Percentiles rank a stretch among this genome's conserved stretches.
Conservation (phyloP, 2,888 invertebrate genomes). For the Capitulum mitella region DNA sequence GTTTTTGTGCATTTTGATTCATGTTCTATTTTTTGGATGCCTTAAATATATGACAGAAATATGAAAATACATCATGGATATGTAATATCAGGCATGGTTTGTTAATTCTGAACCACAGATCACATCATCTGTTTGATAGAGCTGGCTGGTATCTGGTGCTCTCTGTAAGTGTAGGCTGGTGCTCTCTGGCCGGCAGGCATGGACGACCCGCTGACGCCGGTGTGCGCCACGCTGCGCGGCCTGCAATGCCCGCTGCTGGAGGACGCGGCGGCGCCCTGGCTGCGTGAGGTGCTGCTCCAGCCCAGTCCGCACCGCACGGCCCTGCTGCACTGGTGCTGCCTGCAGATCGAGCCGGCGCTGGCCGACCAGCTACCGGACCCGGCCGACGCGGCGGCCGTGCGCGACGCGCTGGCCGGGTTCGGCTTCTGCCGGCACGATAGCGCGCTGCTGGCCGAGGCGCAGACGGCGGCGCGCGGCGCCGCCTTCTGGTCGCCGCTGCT, state of each 20-base stretch:
- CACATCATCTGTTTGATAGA: too few relatives aligned
- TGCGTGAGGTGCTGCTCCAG: conserved; percentile 12
- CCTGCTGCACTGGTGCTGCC: conserved; percentile 19
- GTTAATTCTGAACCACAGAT: too few relatives aligned
- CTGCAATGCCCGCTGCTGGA: conserved; percentile 10
- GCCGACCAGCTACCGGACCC: neutral
- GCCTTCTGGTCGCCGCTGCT: conserved; percentile 11
- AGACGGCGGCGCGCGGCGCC: neutral
- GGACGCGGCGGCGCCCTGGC: neutral
- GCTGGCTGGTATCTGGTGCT: too few relatives aligned
- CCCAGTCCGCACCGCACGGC: conserved; percentile 7
- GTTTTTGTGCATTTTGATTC: too few relatives aligned
- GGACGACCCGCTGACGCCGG: neutral
- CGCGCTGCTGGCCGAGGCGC: neutral
- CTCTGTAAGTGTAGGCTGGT: too few relatives aligned
- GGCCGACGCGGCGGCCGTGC: neutral
- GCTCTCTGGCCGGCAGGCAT: neutral
- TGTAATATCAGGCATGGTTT: too few relatives aligned
- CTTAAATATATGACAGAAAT: too few relatives aligned
- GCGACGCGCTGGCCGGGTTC: neutral
- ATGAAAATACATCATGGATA: too few relatives aligned
- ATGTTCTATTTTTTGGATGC: too few relatives aligned
- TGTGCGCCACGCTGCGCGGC: neutral
- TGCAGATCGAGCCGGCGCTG: conserved; percentile 17
- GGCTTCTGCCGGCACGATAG: neutral